Percentiles rank a stretch among this genome's conserved stretches.
phyloP scores from a whole-genome alignment of 2,113 vertebrate genomes.

The Urocynchramus pylzowi region DNA sequence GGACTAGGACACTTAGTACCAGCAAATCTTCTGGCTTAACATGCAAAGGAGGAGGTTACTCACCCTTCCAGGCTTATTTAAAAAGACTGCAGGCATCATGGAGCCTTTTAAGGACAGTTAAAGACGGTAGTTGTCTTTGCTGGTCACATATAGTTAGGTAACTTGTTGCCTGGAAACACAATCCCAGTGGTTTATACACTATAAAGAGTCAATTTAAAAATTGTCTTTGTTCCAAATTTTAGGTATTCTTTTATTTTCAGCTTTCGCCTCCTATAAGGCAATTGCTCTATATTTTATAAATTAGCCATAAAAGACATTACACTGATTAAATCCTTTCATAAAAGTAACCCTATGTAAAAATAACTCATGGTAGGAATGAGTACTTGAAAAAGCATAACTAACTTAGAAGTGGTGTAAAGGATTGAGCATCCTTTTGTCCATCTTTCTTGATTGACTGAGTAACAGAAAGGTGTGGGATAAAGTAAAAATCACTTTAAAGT shows the following conservation, averaged over 20 bases:
- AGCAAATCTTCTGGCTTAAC: background rate
- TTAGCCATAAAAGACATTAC: background rate
- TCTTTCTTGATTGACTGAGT: background rate
- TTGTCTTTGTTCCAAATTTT: background rate
- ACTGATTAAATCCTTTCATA: background rate
- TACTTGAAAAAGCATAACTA: background rate
- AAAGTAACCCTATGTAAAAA: background rate
- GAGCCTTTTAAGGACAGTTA: background rate
- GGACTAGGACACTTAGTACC: background rate
- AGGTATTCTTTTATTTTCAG: background rate
- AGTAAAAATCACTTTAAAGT: background rate
- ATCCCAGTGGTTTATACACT: background rate
- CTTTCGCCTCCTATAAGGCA: background rate
- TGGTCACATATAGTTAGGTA: constrained; percentile 27
- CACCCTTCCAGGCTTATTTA: background rate
- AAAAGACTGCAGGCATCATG: background rate
- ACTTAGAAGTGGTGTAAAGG: background rate
- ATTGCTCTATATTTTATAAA: background rate
- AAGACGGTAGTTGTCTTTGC: background rate
- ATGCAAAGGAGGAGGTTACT: background rate
- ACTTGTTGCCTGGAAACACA: constrained; percentile 54
- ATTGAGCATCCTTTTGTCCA: background rate
- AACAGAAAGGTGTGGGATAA: background rate
- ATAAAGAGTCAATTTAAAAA: constrained; percentile 17
- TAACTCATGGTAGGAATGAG: background rate